These are phyloP conservation scores for Antigone vipio DNA, from an alignment of 2,113 vertebrate genomes.

Conservation along the genomic window DNA sequence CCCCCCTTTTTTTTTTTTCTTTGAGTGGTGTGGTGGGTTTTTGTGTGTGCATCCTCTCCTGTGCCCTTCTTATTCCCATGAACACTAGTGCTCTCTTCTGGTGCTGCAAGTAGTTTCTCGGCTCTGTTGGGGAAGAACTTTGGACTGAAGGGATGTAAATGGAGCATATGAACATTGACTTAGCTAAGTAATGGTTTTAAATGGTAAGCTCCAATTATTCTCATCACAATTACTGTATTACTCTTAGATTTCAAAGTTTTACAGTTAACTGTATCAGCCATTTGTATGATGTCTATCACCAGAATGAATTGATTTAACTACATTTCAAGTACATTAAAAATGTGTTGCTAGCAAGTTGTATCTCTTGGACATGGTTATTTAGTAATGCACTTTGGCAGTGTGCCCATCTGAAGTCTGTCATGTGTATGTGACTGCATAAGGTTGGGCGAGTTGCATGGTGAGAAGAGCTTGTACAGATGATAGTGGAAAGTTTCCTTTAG, in stretches of 20 bases:
- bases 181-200: background rate
- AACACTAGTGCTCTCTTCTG: background rate
- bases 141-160: background rate
- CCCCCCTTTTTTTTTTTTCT: background rate
- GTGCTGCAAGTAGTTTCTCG: background rate
- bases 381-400: background rate
- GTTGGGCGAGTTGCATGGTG: background rate
- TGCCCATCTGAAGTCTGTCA: background rate
- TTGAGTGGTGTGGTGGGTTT: rapidly evolving
- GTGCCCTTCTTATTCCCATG: background rate
- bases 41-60: background rate
- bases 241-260: background rate
- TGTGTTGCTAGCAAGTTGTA: background rate
- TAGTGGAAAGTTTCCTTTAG: conserved; percentile 37
- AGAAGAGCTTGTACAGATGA: conserved; percentile 3
- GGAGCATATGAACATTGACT: background rate
- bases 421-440: background rate
- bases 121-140: background rate
- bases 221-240: background rate
- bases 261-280: background rate
- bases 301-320: background rate
- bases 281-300: background rate
- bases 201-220: background rate
- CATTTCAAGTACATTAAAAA: background rate
- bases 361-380: background rate